Base-by-base conservation (phyloP, 2,797 vertebrate genomes). In the Platalea minor region DNA sequence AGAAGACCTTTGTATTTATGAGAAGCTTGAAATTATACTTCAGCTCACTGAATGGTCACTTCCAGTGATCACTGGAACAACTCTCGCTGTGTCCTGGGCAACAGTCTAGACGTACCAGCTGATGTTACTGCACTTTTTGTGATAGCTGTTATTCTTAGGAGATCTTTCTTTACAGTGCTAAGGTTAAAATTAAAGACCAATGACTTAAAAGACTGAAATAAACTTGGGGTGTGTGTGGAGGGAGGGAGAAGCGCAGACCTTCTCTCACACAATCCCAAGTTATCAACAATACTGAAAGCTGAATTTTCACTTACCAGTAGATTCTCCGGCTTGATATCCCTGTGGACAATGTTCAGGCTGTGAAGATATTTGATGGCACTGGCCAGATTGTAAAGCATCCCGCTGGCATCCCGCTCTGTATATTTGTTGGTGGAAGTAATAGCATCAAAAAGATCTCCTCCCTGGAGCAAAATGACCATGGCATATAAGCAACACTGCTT, bases 291-390 rank as follows among this genome's bases (percentile, higher is more conserved):
- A 88, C 4, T 8, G 11, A 89, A 95, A 93, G 43, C 28, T 16
- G 2, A 68, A 57, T 54, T 17, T 89, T 59, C 20, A 97, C 98
- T 98, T 97, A 99, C 99, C 99, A 99, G 96, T 80, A 99, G 98
- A 96, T 99, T 99, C 96, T 99, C 99, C 0, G 99, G 99, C 96
- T 99, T 99, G 97, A 99, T 99, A 98, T 99, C 99, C 48, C 99
- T 98, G 97, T 99, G 99, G 74, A 99, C 99, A 21, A 99, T 99
- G 94, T 99, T 99, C 95, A 99, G 98, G 96, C 98, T 98, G 95
- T 99, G 99, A 96, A 99, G 98, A 97, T 99, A 99, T 88, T 99
- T 99, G 97, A 99, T 99, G 94, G 99, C 99, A 28, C 99, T 99
- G 91, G 98, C 98, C 97, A 99, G 97, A 96, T 99, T 99, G 97